phyloP scores from a whole-genome alignment of 2,888 invertebrate species.

The Chloromyia formosa region DNA sequence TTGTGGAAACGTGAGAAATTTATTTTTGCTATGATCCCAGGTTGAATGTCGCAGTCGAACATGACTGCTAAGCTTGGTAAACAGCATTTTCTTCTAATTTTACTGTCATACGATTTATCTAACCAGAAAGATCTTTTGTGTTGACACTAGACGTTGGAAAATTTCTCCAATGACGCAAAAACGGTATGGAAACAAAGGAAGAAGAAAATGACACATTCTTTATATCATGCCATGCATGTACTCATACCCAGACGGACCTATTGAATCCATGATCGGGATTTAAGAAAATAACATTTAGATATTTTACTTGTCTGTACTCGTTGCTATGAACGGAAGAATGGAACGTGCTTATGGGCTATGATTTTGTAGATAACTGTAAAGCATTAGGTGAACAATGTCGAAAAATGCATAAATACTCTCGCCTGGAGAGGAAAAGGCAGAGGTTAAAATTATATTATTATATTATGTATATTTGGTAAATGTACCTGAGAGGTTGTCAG shows the following conservation, averaged over 20 bases:
- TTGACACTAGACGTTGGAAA: background rate
- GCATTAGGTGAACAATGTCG: too few species aligned
- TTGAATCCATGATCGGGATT: too few species aligned
- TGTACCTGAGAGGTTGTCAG: too few species aligned
- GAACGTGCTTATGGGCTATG: too few species aligned
- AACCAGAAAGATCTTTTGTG: background rate
- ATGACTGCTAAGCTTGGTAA: conserved; percentile 7
- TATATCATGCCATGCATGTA: background rate
- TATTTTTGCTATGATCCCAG: conserved; percentile 36
- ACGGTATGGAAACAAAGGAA: background rate
- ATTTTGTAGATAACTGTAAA: too few species aligned
- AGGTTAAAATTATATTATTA: too few species aligned
- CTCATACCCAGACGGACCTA: background rate
- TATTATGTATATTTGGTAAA: too few species aligned
- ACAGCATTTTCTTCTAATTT: conserved; percentile 16
- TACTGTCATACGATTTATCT: background rate
- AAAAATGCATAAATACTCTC: too few species aligned
- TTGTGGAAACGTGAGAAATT: conserved; percentile 41
- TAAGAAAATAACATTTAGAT: too few species aligned
- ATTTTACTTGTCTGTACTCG: too few species aligned
- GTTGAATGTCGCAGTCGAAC: conserved; percentile 1
- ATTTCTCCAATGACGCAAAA: conserved; percentile 28
- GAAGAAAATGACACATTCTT: background rate
- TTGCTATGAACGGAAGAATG: too few species aligned
- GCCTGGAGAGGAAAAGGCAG: too few species aligned